Evolutionary conservation across 2,797 vertebrate genomes (phyloP).

Genomic region (Melanogrammus aeglefinus): DNA sequence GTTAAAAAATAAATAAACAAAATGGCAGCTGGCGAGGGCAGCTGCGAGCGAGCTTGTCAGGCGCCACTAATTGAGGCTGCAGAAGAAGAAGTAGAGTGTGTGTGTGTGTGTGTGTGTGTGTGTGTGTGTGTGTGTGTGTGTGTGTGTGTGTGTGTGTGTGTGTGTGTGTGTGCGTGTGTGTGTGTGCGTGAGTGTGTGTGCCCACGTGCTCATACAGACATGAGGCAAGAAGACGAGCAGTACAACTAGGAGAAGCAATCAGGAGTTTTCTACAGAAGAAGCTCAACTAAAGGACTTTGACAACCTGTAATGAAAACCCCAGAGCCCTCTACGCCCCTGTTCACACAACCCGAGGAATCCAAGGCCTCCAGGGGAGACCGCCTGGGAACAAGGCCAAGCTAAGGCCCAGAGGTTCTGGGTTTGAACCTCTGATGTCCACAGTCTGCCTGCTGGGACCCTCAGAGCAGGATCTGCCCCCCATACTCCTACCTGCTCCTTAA

Average conservation of each 20-base stretch:
- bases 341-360: no score
- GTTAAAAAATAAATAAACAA: conserved; percentile 61
- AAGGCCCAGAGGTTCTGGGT: no score
- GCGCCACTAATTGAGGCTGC: conserved; percentile 67
- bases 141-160: conserved; percentile 4
- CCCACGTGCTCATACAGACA: no score
- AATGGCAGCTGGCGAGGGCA: conserved; percentile 67
- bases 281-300: no score
- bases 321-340: no score
- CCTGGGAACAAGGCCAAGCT: no score
- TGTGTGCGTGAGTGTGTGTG: conserved; percentile 1
- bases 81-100: conserved; percentile 28
- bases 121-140: not conserved
- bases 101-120: conserved; percentile 8
- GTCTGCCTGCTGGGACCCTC: not conserved
- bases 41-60: conserved; percentile 66
- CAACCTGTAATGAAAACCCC: no score
- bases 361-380: no score
- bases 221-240: no score
- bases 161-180: not conserved
- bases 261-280: no score
- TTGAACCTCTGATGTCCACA: no score
- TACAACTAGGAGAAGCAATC: no score
- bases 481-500: not conserved
- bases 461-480: not conserved